Base-by-base conservation (phyloP, 2,797 vertebrate species). In the Argya squamiceps region DNA sequence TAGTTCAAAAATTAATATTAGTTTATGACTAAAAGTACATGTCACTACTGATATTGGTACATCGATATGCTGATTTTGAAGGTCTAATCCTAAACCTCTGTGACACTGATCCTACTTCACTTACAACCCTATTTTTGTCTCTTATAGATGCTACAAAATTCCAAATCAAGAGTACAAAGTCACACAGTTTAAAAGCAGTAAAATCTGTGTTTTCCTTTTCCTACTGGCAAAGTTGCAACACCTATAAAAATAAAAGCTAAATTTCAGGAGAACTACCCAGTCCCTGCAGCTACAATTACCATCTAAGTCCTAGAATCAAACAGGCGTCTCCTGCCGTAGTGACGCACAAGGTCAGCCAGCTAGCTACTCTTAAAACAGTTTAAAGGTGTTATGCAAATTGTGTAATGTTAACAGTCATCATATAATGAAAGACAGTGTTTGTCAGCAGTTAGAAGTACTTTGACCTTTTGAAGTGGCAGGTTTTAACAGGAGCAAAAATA, bases 401-500 rank as follows among this genome's bases (percentile, higher is more conserved):
- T 44, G 36, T 16, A 59, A 87, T n/a, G 65, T 27, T 76, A 83
- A 53, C 55, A 69, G 53, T 69, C 67, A 79, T 69, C 74, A 69
- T 30, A 69, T 22, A 94, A 70, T n/a, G 65, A 83, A 96, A 96
- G 85, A 27, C 44, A 88, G 30, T 59, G 37, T 65, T 84, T 90
- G 53, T 65, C 67, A 95, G 56, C 30, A 84, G 47, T 44, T 58
- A 80, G 52, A 87, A 92, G 27, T 36, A 78, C 70, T 88, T 9
- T 67, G 34, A 92, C 70, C 64, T 95, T 88, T 58, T 64, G 30
- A 95, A 97, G 37, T 50, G 73, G n/a, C 44, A 92, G 64, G 68
- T 53, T 94, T 70, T 85, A 95, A 84, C 20, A 82, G 56, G 62
- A 92, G 65, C 64, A 94, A 91, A 90, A 94, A 65, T 60, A 89